phyloP scores from a whole-genome alignment of 2,888 invertebrate genomes.

The Entomobrya multifasciata region DNA sequence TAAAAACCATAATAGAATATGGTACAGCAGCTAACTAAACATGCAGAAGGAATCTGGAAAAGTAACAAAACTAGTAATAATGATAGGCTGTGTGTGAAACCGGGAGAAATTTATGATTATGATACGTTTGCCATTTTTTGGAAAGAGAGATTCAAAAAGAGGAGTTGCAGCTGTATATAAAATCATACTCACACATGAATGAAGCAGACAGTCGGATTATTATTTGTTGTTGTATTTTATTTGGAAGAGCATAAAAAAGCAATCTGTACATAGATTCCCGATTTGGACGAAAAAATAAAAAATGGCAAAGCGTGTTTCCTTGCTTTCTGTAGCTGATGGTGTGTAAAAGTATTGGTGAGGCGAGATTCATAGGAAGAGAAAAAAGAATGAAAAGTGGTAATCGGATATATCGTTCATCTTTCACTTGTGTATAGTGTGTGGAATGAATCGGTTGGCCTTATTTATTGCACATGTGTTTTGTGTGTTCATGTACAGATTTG shows the following conservation, averaged over 20 bases:
- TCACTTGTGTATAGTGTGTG: constrained; percentile 28
- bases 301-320: not conserved
- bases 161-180: too few species aligned
- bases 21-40: constrained; percentile 19
- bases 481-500: not conserved
- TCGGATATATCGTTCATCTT: constrained; percentile 50
- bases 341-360: too few species aligned
- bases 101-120: constrained; percentile 16
- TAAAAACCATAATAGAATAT: too few species aligned
- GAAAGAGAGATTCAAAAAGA: not conserved
- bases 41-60: not conserved
- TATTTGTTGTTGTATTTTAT: not conserved
- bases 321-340: too few species aligned
- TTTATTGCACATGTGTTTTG: not conserved
- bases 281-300: not conserved
- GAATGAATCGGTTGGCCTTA: not conserved
- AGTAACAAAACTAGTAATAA: constrained; percentile 10
- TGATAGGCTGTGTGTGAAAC: not conserved
- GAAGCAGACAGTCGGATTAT: not conserved
- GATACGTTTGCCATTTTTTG: constrained; percentile 6
- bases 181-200: not conserved
- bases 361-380: too few species aligned
- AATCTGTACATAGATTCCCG: not conserved
- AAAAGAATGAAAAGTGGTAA: constrained; percentile 47
- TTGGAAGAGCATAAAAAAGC: not conserved